phyloP scores from a whole-genome alignment of 2,797 vertebrate species.

The Antrozous pallidus region DNA sequence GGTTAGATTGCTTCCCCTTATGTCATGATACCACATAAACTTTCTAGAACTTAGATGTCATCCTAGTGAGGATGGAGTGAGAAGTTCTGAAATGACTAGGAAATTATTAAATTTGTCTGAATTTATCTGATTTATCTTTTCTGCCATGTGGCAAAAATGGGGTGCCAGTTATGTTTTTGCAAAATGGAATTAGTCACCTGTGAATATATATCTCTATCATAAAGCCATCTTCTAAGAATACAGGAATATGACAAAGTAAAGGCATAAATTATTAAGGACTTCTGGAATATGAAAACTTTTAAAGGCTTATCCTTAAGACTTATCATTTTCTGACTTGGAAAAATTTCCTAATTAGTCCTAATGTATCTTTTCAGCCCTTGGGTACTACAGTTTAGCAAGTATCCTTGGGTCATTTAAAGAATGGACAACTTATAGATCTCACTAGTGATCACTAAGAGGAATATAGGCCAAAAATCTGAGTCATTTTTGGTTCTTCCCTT shows the following conservation, averaged over 20 bases:
- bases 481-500: neutral
- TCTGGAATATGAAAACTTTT: neutral
- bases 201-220: neutral
- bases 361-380: neutral
- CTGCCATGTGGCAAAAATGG: neutral
- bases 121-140: neutral
- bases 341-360: neutral
- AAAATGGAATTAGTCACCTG: neutral
- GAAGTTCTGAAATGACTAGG: neutral
- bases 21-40: neutral
- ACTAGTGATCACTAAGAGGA: neutral
- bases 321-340: neutral
- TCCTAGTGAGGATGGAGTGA: neutral
- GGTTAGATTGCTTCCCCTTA: neutral
- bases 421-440: neutral
- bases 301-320: neutral
- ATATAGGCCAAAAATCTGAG: neutral
- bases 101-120: neutral
- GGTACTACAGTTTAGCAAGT: neutral
- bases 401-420: neutral
- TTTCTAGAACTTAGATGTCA: neutral
- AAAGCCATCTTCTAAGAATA: neutral
- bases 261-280: neutral
- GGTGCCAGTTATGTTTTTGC: neutral
- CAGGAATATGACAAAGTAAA: neutral